Evolutionary conservation across 2,888 invertebrate species (phyloP).

Genomic region (Glaucopsyche alexis): DNA sequence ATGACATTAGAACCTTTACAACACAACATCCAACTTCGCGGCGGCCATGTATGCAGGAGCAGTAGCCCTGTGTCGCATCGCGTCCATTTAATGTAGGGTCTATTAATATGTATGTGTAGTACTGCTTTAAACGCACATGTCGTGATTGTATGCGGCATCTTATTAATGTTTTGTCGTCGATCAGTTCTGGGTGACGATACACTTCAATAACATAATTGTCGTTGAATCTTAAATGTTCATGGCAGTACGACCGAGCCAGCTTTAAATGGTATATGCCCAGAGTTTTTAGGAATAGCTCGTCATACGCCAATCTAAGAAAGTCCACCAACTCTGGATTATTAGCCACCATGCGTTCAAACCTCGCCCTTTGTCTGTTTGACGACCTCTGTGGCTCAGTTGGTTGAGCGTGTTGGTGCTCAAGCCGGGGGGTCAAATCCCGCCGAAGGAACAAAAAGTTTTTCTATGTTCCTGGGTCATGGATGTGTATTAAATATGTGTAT

Average conservation of each 20-base stretch:
- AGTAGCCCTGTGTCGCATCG: neutral
- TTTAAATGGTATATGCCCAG: constrained; percentile 1
- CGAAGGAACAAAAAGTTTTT: too few relatives aligned
- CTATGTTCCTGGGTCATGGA: too few relatives aligned
- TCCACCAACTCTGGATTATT: neutral
- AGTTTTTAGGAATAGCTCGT: constrained; percentile 5
- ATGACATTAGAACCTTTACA: too few relatives aligned
- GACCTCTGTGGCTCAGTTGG: too few relatives aligned
- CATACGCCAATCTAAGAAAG: neutral
- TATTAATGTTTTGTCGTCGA: constrained; percentile 15
- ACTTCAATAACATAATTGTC: neutral
- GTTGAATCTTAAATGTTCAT: constrained; percentile 9
- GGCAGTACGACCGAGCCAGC: constrained; percentile 5
- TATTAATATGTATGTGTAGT: constrained; percentile 3
- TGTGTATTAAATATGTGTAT: too few relatives aligned
- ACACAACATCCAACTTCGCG: neutral
- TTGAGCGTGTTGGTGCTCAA: too few relatives aligned
- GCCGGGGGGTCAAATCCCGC: too few relatives aligned
- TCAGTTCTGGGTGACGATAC: constrained; percentile 5
- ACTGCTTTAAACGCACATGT: neutral
- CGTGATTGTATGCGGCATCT: constrained; percentile 12
- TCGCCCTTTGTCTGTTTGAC: constrained; percentile 8
- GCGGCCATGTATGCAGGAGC: constrained; percentile 4
- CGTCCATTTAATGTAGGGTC: neutral
- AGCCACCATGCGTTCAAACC: constrained; percentile 1